Percentiles rank a stretch among this genome's conserved stretches.
Evolutionary conservation across 2,113 vertebrate genomes (phyloP).

Genomic region (Ciconia maguari): DNA sequence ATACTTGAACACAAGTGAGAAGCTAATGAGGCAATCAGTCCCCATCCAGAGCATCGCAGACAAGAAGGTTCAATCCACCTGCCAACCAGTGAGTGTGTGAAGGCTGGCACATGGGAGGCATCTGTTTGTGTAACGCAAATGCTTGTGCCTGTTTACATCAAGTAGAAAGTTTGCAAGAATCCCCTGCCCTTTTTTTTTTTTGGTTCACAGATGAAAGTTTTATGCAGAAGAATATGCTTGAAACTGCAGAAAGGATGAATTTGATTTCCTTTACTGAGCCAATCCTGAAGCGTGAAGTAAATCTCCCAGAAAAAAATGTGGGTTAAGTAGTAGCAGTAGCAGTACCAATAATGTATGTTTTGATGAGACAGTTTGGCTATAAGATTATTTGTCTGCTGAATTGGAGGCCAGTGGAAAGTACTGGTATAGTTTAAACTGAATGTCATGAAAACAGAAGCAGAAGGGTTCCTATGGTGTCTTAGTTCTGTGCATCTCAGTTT

Average conservation of each 20-base stretch:
- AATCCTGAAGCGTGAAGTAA: neutral
- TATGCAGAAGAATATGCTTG: neutral
- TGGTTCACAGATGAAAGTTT: neutral
- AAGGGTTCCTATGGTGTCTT: neutral
- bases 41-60: neutral
- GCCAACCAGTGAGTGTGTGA: neutral
- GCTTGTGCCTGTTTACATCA: neutral
- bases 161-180: neutral
- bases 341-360: neutral
- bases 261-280: neutral
- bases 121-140: neutral
- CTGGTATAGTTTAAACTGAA: neutral
- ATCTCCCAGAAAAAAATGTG: neutral
- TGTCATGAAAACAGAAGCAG: neutral
- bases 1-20: neutral
- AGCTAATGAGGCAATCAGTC: neutral
- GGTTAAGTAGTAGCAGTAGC: neutral
- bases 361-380: neutral
- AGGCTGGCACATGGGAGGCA: neutral
- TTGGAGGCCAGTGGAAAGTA: neutral
- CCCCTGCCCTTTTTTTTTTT: accelerated
- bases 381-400: neutral
- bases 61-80: neutral
- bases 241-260: neutral
- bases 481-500: neutral